Base-by-base conservation (phyloP, 2,797 vertebrate genomes). In the Xenops minutus region DNA sequence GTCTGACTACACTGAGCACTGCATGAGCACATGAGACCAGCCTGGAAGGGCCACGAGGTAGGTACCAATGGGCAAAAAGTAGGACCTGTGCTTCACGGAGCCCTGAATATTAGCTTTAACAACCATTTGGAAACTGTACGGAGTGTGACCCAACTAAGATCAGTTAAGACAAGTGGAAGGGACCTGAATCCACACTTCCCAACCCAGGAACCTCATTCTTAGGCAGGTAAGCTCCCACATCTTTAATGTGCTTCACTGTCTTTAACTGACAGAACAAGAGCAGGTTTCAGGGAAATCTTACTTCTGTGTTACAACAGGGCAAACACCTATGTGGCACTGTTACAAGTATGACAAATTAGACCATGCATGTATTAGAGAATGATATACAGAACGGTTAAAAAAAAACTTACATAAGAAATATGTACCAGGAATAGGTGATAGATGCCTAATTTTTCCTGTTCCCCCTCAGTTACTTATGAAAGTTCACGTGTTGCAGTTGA, bases 11-110 rank as follows among this genome's bases (percentile, higher is more conserved):
- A 23, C 49, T 19, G 23, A 61, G 52, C 17, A 4, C 5, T 10
- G 10, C 36, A 34, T 0, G 4, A 72, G 59, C 27, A 34, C 43
- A 13, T 0, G 0, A 59, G 44, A 36, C 9, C 54, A 44, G 49
- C 44, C 64, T 6, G 0, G 10, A 24, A 29, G 66, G 26, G 22
- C 26, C 85, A 43, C 30, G 7, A 24, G 14, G 18, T 0, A 2
- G 43, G 9, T 3, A 52, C 7, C 5, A 11, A 12, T 0, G 6
- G 32, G 55, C 21, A 86, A 56, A 48, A 66, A 27, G 43, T 4
- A 30, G 6, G 7, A 7, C 19, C 10, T 15, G 2, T 4, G 8
- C 34, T 39, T 48, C 32, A 18, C 1, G 1, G 61, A 58, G 39
- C 67, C 14, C 30, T 32, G 22, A 46, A 56, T 6, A 1, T 24